A percentile compares a stretch with the other conserved stretches of the same genome.
Evolutionary conservation across 2,113 vertebrate species (phyloP).

Genomic region (Neodontobutis hainanensis): DNA sequence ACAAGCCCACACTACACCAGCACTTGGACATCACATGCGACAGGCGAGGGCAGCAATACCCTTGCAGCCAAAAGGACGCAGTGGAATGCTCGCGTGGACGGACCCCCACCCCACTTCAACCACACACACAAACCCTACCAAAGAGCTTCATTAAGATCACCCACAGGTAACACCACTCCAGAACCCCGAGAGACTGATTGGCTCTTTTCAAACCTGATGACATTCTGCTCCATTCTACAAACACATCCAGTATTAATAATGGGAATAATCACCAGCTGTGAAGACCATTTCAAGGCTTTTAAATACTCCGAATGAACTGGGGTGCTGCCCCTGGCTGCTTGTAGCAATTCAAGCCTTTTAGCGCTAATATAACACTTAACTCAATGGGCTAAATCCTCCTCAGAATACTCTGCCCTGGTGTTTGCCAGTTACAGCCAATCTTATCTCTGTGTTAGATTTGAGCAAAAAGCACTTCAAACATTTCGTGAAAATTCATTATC

Average conservation of each 20-base stretch:
- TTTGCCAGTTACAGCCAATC: constrained; percentile 24
- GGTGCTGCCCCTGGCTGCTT: constrained; percentile 36
- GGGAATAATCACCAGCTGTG: neutral
- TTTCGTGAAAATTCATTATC: neutral
- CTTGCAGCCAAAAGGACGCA: constrained; percentile 65
- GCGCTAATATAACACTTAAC: constrained; percentile 40
- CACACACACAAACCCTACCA: constrained; percentile 33
- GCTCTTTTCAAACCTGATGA: too few species aligned
- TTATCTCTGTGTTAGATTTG: neutral
- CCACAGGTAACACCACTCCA: constrained; percentile 16
- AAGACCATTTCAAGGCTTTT: constrained; percentile 38
- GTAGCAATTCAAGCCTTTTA: constrained; percentile 20
- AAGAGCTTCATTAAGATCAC: constrained; percentile 38
- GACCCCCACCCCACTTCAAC: constrained; percentile 4
- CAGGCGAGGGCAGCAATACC: constrained; percentile 57
- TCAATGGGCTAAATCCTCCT: constrained; percentile 28
- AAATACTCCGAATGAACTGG: constrained; percentile 24
- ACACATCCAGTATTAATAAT: neutral
- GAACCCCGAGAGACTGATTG: too few species aligned
- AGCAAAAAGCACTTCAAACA: neutral
- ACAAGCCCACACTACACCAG: constrained; percentile 38
- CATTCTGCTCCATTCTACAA: too few species aligned
- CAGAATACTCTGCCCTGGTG: constrained; percentile 16
- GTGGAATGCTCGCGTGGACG: constrained; percentile 55
- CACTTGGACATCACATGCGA: constrained; percentile 17